phyloP scores from a whole-genome alignment of 1,140 invertebrate genomes.

The Alviniconcha marisindica region DNA sequence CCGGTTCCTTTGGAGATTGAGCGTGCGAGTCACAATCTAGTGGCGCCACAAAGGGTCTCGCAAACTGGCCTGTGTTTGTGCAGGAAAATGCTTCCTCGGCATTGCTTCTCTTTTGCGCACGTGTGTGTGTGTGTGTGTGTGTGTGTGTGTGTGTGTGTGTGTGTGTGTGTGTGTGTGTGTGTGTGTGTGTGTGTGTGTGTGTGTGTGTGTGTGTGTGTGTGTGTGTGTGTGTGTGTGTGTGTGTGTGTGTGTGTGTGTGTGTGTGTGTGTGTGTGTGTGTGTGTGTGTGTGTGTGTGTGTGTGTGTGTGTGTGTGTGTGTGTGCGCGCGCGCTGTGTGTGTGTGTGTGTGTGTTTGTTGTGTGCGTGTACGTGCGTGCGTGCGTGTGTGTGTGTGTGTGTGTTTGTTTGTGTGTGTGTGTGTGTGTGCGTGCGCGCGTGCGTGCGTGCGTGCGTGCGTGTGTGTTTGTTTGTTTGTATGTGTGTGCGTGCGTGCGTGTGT shows the following conservation, averaged over 20 bases:
- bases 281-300: not conserved
- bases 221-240: not conserved
- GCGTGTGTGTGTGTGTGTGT: too few relatives aligned
- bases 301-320: constrained; percentile 14
- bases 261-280: not conserved
- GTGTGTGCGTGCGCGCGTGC: too few relatives aligned
- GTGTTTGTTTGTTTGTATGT: too few relatives aligned
- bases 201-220: not conserved
- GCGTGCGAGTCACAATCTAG: not conserved
- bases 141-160: not conserved
- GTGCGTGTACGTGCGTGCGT: too few relatives aligned
- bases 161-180: not conserved
- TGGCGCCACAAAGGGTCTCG: not conserved
- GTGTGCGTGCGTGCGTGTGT: too few relatives aligned
- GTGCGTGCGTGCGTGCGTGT: too few relatives aligned
- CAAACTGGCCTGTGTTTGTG: not conserved
- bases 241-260: not conserved
- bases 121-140: not conserved
- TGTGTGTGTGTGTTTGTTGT: too few relatives aligned
- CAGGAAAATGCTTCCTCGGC: not conserved
- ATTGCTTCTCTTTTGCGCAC: too few relatives aligned
- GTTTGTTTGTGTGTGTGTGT: too few relatives aligned
- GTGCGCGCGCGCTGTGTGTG: too few relatives aligned
- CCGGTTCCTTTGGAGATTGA: not conserved
- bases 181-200: not conserved